These are phyloP conservation scores for Rhadinocentrus ornatus DNA, from an alignment of 2,797 vertebrate genomes.

Conservation along the genomic window DNA sequence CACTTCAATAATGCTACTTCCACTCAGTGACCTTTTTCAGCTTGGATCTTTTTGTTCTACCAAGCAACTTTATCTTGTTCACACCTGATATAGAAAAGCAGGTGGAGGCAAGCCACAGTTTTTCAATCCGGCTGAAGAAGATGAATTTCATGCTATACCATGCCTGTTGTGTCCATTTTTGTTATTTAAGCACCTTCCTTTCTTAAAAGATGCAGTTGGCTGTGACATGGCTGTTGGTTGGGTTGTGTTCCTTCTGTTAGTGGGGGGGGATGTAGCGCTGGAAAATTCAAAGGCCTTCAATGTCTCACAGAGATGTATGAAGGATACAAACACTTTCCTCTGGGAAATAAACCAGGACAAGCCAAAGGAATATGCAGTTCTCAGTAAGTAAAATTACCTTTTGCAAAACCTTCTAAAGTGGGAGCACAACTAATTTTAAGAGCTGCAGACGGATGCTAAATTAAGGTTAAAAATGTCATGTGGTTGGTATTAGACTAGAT, in stretches of 20 bases:
- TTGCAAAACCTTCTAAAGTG: background rate
- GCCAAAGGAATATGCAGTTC: constrained; percentile 83
- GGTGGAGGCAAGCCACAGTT: constrained; percentile 27
- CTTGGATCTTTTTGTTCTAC: constrained; percentile 25
- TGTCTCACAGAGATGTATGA: constrained; percentile 78
- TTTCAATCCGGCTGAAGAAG: constrained; percentile 33
- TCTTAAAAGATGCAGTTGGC: constrained; percentile 23
- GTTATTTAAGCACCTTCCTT: constrained; percentile 73
- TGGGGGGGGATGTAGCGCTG: constrained; percentile 21
- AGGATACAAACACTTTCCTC: constrained; percentile 83
- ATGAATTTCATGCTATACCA: constrained; percentile 48
- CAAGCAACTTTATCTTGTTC: constrained; percentile 59
- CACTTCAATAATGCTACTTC: constrained; percentile 27
- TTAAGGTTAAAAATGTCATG: too few species aligned
- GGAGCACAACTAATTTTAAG: too few species aligned
- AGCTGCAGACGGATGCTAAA: too few species aligned
- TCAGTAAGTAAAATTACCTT: constrained; percentile 83
- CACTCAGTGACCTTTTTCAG: constrained; percentile 18
- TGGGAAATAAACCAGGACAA: constrained; percentile 80
- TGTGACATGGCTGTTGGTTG: constrained; percentile 68
- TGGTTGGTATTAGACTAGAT: too few species aligned
- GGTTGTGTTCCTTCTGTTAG: constrained; percentile 47
- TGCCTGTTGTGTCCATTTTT: constrained; percentile 31
- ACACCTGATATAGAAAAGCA: constrained; percentile 44
- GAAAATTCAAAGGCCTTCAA: constrained; percentile 47